Base-by-base conservation (phyloP, 2,888 invertebrate species). In the Cheilosia variabilis region DNA sequence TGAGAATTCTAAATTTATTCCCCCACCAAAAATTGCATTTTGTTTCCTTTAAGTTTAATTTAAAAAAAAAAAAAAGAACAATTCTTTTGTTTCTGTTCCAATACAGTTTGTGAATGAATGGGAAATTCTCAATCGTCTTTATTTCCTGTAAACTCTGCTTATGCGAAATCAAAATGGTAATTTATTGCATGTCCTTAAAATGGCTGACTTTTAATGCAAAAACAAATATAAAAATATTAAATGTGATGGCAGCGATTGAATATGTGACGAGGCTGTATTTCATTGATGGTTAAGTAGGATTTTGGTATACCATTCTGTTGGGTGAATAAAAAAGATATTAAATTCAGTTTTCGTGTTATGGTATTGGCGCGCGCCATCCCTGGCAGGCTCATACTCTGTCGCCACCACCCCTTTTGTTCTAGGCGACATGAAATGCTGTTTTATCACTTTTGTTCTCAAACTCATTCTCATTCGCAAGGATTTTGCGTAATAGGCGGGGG, bases 281-380 rank as follows among this genome's bases (percentile, higher is more conserved):
- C 47, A 58, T 55, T 63, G n/a, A n/a, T 7, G 43, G 7, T 22
- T 34, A 41, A 27, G 43, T 17, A 27, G 24, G 10, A 27, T 45
- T 27, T 37, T 37, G 19, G 58, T 13, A 34, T 45, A 57, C 37
- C 13, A 17, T 17, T 34, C 2, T 19, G 37, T 43, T 60, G 22
- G 27, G n/a, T 9, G 2, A 7, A 37, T 9, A 4, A 27, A 17
- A 27, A 1, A 4, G 4, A n/a, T 13, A 43, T 41, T 19, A 37
- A 66, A 19, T 47, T 17, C 37, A 17, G 58, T 41, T 27, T 57
- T n/a, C 34, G 22, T 22, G 24, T 50, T 52, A 37, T 60, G 66
- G 53, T 72, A 69, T 80, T 84, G 84, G 80, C 80, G 84, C 84
- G 80, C 84, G 68, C 69, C 75, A 83, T 75, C 62, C 37, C 78